A percentile compares a stretch with the other conserved stretches of the same genome.
phyloP scores from a whole-genome alignment of 2,113 vertebrate species.

The Eleginops maclovinus region DNA sequence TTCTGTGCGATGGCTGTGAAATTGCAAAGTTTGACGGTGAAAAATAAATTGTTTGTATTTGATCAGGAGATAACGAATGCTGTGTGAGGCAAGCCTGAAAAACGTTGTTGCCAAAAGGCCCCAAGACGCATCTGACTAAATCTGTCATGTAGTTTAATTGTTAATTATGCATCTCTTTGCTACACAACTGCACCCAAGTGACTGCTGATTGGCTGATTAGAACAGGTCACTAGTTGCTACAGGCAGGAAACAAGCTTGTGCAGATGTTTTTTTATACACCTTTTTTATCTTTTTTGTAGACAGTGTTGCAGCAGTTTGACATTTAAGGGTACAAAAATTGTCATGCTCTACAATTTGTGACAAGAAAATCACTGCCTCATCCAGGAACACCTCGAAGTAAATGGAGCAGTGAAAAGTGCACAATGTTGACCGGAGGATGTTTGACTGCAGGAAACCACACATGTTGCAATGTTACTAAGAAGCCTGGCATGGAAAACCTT shows the following conservation, averaged over 20 bases:
- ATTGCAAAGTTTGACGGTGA: slow-evolving; percentile 24
- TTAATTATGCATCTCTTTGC: neutral
- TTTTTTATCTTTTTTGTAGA: neutral
- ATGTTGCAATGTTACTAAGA: neutral
- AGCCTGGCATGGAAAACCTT: neutral
- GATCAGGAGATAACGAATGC: slow-evolving; percentile 41
- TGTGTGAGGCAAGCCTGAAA: slow-evolving; percentile 23
- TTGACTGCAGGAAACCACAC: slow-evolving; percentile 15
- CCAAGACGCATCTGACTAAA: neutral
- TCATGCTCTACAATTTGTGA: slow-evolving; percentile 23
- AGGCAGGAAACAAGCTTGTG: neutral
- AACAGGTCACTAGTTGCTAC: neutral
- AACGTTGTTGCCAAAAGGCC: slow-evolving; percentile 4
- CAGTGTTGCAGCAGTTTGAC: neutral
- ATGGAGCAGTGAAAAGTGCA: slow-evolving; percentile 13
- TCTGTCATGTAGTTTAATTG: neutral
- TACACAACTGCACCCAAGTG: neutral
- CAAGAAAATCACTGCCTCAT: slow-evolving; percentile 11
- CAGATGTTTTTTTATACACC: neutral
- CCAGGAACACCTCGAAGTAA: slow-evolving; percentile 10
- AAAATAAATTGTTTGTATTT: slow-evolving; percentile 63
- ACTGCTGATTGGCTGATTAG: neutral
- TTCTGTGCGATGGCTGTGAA: slow-evolving; percentile 32
- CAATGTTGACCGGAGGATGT: slow-evolving; percentile 14
- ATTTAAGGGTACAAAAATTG: slow-evolving; percentile 14